Conservation (phyloP, 2,888 invertebrate species). For the Hemicrepidius hirtus region DNA sequence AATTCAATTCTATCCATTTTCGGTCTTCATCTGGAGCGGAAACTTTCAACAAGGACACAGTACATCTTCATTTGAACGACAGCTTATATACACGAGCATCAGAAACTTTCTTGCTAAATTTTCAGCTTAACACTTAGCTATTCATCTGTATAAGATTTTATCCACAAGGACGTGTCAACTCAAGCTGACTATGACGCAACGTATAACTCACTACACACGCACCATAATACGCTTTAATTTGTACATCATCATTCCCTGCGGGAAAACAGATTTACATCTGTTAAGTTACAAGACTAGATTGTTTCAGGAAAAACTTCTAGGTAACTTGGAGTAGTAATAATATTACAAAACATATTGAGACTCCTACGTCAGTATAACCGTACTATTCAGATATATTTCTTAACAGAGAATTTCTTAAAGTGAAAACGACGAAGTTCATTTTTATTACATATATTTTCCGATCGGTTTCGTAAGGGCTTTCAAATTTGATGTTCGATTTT, state of each 20-base stretch:
- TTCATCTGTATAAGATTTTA: not conserved
- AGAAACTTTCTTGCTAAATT: constrained; percentile 8
- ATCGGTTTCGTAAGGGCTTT: too few relatives aligned
- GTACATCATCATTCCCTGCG: constrained; percentile 4
- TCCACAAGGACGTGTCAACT: constrained; percentile 9
- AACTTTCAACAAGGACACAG: constrained; percentile 8
- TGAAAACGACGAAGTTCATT: too few relatives aligned
- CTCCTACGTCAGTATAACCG: too few relatives aligned
- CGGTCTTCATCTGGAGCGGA: not conserved
- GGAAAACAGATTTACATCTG: constrained; percentile 11
- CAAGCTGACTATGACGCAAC: constrained; percentile 3
- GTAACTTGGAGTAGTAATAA: too few relatives aligned
- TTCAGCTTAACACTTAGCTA: constrained; percentile 12
- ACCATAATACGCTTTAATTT: constrained; percentile 4
- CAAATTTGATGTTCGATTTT: too few relatives aligned
- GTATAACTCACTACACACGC: not conserved
- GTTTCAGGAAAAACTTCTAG: not conserved
- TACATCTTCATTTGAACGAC: constrained; percentile 5
- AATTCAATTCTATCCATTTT: constrained; percentile 33
- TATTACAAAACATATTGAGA: too few relatives aligned
- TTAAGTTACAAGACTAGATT: not conserved
- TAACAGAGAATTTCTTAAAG: too few relatives aligned
- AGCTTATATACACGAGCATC: constrained; percentile 1
- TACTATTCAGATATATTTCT: too few relatives aligned
- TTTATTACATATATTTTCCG: too few relatives aligned